Base-by-base conservation (phyloP, 1,140 invertebrate genomes). In the Drosophila quadrilineata region DNA sequence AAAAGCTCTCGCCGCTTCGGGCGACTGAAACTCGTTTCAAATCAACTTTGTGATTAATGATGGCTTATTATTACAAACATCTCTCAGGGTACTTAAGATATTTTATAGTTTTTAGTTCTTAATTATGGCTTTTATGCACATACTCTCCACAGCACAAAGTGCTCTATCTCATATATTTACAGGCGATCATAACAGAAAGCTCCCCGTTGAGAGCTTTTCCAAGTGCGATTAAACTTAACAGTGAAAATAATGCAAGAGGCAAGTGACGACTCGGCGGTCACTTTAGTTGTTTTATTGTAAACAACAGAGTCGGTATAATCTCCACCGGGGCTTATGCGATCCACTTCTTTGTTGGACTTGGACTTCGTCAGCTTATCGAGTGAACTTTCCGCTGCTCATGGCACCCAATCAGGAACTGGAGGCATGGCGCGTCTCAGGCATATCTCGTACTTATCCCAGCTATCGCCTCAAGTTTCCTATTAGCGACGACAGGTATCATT, bases 371-470 rank as follows among this genome's bases (percentile, higher is more conserved):
- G n/a, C n/a, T 43, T 54, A 31, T n/a, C 16, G 19, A 17, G 8
- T 31, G 8, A 21, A 4, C 26, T 3, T 16, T 17, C 14, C 3
- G 2, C 6, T 31, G 9, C 63, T 24, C 53, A 85, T 85, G 79
- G 6, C 80, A 3, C 75, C 79, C 12, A 79, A 85, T 33, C 10
- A 17, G 1, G 41, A 75, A 19, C 22, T 67, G 3, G 76, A 82
- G 21, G 38, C 22, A 2, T 86, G 82, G 84, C 63, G 60, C 3
- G 62, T 64, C 3, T 85, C 85, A 3, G 70, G 72, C n/a, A 86
- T 88, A 45, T 68, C 72, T 0, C 54, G 57, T 3, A 85, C 43
- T 3, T 88, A 80, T 76, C 85, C 85, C 2, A 71, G 43, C 14
- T 86, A 87, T 43, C 68, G 76, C 3, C 29, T 38, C 3, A 22